Percentiles rank a stretch among this genome's conserved stretches.
Conservation (phyloP, 2,888 invertebrate species). For the Archips crataeganus region DNA sequence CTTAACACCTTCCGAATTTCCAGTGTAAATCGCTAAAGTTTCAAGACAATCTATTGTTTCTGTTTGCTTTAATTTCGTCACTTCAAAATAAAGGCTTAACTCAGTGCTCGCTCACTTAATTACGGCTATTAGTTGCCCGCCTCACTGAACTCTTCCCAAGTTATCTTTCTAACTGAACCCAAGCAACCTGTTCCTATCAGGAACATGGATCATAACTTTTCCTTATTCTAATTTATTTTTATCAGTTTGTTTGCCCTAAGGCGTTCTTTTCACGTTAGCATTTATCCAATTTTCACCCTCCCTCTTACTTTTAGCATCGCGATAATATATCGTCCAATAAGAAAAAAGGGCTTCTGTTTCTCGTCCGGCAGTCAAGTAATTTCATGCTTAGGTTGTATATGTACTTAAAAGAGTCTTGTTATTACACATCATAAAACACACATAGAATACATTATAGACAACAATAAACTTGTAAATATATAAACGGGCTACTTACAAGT, state of each 20-base stretch:
- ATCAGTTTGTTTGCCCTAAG: conserved; percentile 14
- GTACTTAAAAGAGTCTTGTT: not conserved
- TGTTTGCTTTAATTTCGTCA: not conserved
- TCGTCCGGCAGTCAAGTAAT: conserved; percentile 6
- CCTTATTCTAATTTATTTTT: conserved; percentile 28
- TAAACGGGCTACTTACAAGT: too few species aligned
- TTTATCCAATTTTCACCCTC: conserved; percentile 8
- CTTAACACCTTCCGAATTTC: not conserved
- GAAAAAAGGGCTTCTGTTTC: conserved; percentile 30
- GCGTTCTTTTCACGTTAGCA: conserved; percentile 24
- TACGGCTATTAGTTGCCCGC: conserved; percentile 19
- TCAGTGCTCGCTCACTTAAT: conserved; percentile 21
- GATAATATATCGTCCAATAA: conserved; percentile 33
- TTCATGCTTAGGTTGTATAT: not conserved
- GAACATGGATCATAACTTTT: conserved; percentile 19
- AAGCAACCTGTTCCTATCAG: conserved; percentile 20
- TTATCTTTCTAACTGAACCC: conserved; percentile 7
- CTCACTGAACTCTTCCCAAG: conserved; percentile 3
- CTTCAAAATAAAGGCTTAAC: conserved; percentile 1
- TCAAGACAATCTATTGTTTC: not conserved
- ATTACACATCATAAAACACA: too few species aligned
- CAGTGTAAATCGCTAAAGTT: not conserved
- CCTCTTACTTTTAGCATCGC: conserved; percentile 16
- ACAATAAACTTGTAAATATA: too few species aligned
- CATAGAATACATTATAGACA: too few species aligned